Percentiles rank a stretch among this genome's conserved stretches.
Conservation (phyloP, 1,140 invertebrate genomes). For the Bombus ignitus region DNA sequence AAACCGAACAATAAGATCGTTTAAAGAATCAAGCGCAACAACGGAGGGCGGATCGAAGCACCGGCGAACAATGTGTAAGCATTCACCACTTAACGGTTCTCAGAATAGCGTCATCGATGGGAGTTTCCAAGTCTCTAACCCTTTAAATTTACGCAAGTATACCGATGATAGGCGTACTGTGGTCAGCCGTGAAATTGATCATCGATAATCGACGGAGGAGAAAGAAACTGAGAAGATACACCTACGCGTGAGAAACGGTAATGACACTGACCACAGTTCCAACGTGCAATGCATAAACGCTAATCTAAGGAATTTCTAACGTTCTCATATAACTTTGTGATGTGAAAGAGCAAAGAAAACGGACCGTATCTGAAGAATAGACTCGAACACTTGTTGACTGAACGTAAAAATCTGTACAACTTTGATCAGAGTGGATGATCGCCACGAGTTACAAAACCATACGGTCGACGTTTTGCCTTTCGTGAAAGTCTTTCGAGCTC, state of each 20-base stretch:
- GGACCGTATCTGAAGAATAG: background rate
- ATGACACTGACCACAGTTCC: conserved; percentile 39
- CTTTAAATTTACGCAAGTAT: conserved; percentile 60
- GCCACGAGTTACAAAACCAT: conserved; percentile 35
- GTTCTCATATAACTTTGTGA: too few relatives aligned
- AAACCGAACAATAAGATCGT: conserved; percentile 61
- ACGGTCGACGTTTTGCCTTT: conserved; percentile 45
- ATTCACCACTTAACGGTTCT: conserved; percentile 59
- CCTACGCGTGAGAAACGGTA: conserved; percentile 47
- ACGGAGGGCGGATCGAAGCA: conserved; percentile 62
- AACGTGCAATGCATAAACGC: background rate
- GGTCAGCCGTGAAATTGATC: conserved; percentile 25
- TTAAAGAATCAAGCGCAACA: conserved; percentile 58
- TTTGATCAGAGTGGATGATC: conserved; percentile 39
- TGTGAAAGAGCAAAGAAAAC: background rate
- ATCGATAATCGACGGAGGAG: conserved; percentile 12
- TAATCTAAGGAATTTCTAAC: background rate
- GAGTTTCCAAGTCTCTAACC: conserved; percentile 57
- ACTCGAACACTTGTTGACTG: conserved; percentile 1
- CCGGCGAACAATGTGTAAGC: conserved; percentile 49
- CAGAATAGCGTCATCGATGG: conserved; percentile 52
- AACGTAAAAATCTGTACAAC: background rate
- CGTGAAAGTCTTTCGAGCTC: conserved; percentile 58
- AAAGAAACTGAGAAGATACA: conserved; percentile 27
- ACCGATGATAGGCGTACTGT: conserved; percentile 47